Base-by-base conservation (phyloP, 2,797 vertebrate species). In the Bothrops alternatus region DNA sequence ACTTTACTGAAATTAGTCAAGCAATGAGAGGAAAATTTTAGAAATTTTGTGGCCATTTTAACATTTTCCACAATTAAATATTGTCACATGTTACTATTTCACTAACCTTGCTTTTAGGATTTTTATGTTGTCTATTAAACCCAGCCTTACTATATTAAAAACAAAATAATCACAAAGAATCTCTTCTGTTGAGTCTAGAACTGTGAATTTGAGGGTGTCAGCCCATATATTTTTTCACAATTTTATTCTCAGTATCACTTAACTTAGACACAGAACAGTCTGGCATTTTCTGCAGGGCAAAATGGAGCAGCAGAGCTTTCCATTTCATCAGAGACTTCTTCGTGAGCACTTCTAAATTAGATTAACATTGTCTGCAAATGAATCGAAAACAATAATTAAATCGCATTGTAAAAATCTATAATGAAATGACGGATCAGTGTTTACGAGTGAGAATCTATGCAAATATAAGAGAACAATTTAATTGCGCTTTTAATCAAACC, bases 401-500 rank as follows among this genome's bases (percentile, higher is more conserved):
- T 61, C 12, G 63, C 92, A 82, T 73, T 92, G 93, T 94, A 87
- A 37, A 42, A 92, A 91, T 85, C 65, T 4, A 89, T 92, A 93
- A 93, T 56, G 93, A 91, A 90, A 60, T 55, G 94, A 93, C 88
- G 91, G 95, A 93, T 90, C 93, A 91, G 91, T 91, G 93, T 96
- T 95, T 93, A 91, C 94, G 6, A 12, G 94, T 88, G 92, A 58
- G 78, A 73, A 92, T 63, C 92, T 94, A 42, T 87, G 91, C 90
- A 93, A 95, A 96, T 87, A 95, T 57, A 87, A 90, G 93, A 93
- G 78, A 25, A 1, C 47, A 4, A 91, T 96, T 95, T 92, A 94
- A 95, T 92, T 61, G 94, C 73, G 91, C 90, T 86, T 91, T 96
- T 96, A 96, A 95, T 96, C 96, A 96, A 96, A 93, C 50, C 73